Evolutionary conservation across 1,140 invertebrate species (phyloP), one percentile per base, ranked within the genome.

Genomic region (Scylla paramamosain): DNA sequence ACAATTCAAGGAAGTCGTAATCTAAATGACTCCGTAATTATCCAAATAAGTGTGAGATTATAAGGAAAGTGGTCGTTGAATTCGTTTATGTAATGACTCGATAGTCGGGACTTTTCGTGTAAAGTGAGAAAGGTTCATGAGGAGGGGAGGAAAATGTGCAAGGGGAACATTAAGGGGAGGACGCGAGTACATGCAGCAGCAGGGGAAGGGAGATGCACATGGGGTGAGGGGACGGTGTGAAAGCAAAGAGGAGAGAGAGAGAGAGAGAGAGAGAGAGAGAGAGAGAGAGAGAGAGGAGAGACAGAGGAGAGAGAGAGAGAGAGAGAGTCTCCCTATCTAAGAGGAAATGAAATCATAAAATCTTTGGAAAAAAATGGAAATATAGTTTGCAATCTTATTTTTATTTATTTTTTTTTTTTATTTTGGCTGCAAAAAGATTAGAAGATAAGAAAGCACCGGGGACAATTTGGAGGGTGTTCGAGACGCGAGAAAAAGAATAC

Each of bases 231-330:
- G 25, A 59, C 52, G 52, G 0, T 12, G 20, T 20, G 67, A n/a
- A 1, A n/a, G 67, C 7, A 77, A 20, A 25, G n/a, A n/a, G 67
- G n/a, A 77, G 67, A 77, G 20, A n/a, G 20, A n/a, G 67, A 77
- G n/a, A n/a, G n/a, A 77, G 67, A 77, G 67, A 77, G n/a, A 77
- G 67, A 77, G 67, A n/a, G n/a, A 77, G 67, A 59, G 52, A 59
- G 52, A 59, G 52, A 59, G 52, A 59, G 52, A 59, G 52, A 59
- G 52, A 59, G 52, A 59, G 52, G 52, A 59, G 52, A 59, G 52
- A 59, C 2, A 59, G 52, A 59, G 52, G 52, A 59, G 52, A 59
- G 52, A 59, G 52, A 59, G 52, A 59, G 52, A 59, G 52, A 59
- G 52, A 59, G 52, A 59, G 52, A 59, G 52, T 7, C 46, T 48